These are phyloP conservation scores for Arctia plantaginis DNA, from an alignment of 2,888 invertebrate genomes.

Conservation along the genomic window DNA sequence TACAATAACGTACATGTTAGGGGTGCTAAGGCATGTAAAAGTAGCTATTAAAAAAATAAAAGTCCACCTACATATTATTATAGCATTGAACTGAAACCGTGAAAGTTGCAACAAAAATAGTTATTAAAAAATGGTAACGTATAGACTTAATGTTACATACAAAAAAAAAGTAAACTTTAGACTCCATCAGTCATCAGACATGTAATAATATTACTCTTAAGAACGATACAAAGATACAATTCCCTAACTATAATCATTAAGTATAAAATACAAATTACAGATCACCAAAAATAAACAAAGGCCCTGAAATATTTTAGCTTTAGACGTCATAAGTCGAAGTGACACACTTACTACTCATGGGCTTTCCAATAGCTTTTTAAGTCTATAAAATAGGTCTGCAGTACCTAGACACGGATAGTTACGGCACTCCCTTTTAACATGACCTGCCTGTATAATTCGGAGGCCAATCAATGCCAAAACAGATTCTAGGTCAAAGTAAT, in stretches of 20 bases:
- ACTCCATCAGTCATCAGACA: no score
- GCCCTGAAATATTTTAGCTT: background rate
- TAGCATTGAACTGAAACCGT: background rate
- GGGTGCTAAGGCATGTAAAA: no score
- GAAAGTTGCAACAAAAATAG: background rate
- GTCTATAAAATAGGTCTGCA: slow-evolving; percentile 32
- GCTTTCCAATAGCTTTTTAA: slow-evolving; percentile 22
- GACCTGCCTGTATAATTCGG: slow-evolving; percentile 35
- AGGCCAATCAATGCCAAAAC: slow-evolving; percentile 36
- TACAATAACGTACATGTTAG: no score
- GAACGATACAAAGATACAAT: background rate
- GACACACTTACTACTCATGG: slow-evolving; percentile 39
- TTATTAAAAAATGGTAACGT: background rate
- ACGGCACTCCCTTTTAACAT: slow-evolving; percentile 25
- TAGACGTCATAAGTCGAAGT: background rate
- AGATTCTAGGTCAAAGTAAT: slow-evolving; percentile 30
- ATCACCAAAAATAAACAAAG: background rate
- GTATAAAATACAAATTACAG: background rate
- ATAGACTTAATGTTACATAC: background rate
- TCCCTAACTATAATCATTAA: background rate
- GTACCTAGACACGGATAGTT: slow-evolving; percentile 3
- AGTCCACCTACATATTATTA: background rate
- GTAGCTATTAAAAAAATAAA: background rate
- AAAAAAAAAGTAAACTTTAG: background rate
- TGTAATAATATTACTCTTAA: background rate